Base-by-base conservation (phyloP, 1,140 invertebrate species). In the Centruroides sculpturatus region DNA sequence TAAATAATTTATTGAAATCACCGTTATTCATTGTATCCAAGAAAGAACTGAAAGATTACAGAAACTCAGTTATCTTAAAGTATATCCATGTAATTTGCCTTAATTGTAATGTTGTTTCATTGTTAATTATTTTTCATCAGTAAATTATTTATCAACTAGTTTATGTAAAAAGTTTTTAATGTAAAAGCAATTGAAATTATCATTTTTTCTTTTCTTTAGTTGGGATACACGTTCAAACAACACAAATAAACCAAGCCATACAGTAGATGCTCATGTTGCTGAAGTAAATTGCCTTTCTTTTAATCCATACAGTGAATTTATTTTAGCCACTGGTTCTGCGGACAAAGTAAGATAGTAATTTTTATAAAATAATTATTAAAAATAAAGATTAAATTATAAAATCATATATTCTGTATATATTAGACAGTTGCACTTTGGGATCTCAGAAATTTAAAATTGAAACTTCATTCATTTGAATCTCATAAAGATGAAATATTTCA, bases 211-310 rank as follows among this genome's bases (percentile, higher is more conserved):
- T 34, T 59, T 52, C 9, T 66, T 53, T 54, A 76, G 74, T 68
- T 99, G 96, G 96, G 96, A 99, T 73, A 98, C 95, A 4, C 83
- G 89, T 74, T 86, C 87, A 68, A 93, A 93, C 72, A 95, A 94
- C 71, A 91, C 90, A 7, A 94, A 85, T 68, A 98, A 98, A 76
- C 93, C 96, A 13, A 94, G 90, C 56, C 96, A 99, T 71, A 96
- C 91, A 2, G 94, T 99, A 4, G 95, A 99, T 75, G 97, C 96
- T 9, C 97, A 99, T 72, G 92, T 92, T 0, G 96, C 96, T 5
- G 97, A 99, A 79, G 96, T 99, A 0, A 99, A 99, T 76, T 99
- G 97, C 72, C 77, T 99, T 23, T 98, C 94, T 65, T 99, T 99
- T 75, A 99, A 99, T 78, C 97, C 97, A 0, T 99, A 98, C 73